Base-by-base conservation (phyloP, 1,140 invertebrate species). In the Gonatopus flavifemur region DNA sequence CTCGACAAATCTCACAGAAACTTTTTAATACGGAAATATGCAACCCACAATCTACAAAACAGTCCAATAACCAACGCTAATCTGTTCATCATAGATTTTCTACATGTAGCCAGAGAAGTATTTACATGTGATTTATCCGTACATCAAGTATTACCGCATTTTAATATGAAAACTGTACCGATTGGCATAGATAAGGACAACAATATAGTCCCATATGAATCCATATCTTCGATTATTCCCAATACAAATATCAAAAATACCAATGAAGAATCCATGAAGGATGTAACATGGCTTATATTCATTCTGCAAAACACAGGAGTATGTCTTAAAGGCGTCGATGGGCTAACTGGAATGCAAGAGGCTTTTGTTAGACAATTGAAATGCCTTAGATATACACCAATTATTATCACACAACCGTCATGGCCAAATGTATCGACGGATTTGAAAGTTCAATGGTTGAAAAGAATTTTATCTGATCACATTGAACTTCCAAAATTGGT, bases 61-160 rank as follows among this genome's bases (percentile, higher is more conserved):
- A n/a, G n/a, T n/a, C n/a, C n/a, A 28, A 12, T 7, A 37, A 48
- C 8, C 24, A 20, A 31, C 35, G 19, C 31, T 5, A 38, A 33
- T 37, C 24, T 19, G 33, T 7, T 4, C 3, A 35, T 9, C 43
- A 37, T 45, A 31, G 28, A 33, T n/a, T n/a, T n/a, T n/a, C n/a
- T n/a, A n/a, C n/a, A n/a, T n/a, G n/a, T n/a, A n/a, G n/a, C n/a
- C n/a, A n/a, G n/a, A n/a, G n/a, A n/a, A n/a, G n/a, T n/a, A n/a
- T n/a, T n/a, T n/a, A n/a, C n/a, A n/a, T n/a, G n/a, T n/a, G n/a
- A n/a, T n/a, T n/a, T n/a, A n/a, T n/a, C n/a, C n/a, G n/a, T n/a
- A n/a, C n/a, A n/a, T n/a, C n/a, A n/a, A n/a, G n/a, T 85, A 32
- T 62, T 86, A 55, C 85, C 85, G 2, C 82, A 86, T 44, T 84